Conservation (phyloP, 2,888 invertebrate genomes). For the Acrobasis consociella region DNA sequence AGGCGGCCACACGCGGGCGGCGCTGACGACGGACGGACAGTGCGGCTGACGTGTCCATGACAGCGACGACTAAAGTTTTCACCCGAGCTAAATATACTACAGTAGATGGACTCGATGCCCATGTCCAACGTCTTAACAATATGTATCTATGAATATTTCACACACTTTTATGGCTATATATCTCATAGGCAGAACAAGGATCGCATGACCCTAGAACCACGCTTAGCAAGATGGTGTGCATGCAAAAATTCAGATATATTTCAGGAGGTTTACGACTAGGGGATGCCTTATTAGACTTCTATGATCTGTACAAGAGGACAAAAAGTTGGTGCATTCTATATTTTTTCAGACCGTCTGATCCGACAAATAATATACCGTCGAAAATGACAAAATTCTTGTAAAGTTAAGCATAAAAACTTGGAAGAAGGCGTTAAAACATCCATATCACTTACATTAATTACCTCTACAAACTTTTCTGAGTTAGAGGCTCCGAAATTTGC, state of each 20-base stretch:
- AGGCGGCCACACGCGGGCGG: slow-evolving; percentile 75
- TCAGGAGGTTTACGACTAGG: no score
- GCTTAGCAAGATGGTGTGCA: no score
- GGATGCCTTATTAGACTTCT: no score
- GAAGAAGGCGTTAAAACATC: not conserved
- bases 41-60: slow-evolving; percentile 63
- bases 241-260: no score
- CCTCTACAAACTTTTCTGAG: not conserved
- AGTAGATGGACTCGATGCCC: slow-evolving; percentile 47
- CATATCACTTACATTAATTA: not conserved
- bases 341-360: no score
- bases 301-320: no score
- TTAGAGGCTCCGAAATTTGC: no score
- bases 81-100: slow-evolving; percentile 74
- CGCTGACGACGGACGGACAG: slow-evolving; percentile 69
- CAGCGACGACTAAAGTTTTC: slow-evolving; percentile 79
- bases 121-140: slow-evolving; percentile 13
- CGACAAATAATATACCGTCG: no score
- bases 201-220: no score
- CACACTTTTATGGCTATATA: not conserved
- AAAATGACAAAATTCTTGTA: no score
- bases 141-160: not conserved
- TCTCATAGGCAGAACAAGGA: no score
- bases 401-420: not conserved
- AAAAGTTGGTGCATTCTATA: no score